Base-by-base conservation (phyloP, 2,113 vertebrate species). In the Eolophus roseicapilla region DNA sequence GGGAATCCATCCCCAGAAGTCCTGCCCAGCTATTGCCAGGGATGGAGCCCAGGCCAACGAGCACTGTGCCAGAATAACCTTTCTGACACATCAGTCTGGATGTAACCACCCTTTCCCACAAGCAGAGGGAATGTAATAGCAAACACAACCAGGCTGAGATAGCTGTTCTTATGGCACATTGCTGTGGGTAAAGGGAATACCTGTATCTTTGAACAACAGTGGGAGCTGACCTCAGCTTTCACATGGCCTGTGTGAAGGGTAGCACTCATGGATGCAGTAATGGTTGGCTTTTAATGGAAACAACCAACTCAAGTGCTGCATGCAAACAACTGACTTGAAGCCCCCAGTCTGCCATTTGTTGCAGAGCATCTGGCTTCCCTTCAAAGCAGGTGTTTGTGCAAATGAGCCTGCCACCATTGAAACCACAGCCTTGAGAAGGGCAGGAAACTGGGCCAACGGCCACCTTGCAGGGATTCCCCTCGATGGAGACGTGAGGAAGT, bases 361-460 rank as follows among this genome's bases (percentile, higher is more conserved):
- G 16, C 13, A 65, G 41, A 81, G 10, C n/a, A 25, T 25, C 23
- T 86, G 31, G 27, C 15, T 11, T 63, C 7, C 19, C 14, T 57
- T 63, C 41, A 39, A 5, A 81, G 75, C 50, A 71, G 75, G 7
- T 77, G 50, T 49, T 94, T 63, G 86, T 88, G 55, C 73, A 75
- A 33, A 17, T 29, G 63, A 0, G 37, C 59, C n/a, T 78, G 69
- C 9, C 65, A 31, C 47, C 62, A 28, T 4, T 17, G 65, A 68
- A 92, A 86, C 93, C 95, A 73, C 91, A 89, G 65, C 79, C 90
- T 21, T 7, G 52, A 55, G 93, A 73, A 91, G 92, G 83, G 47
- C 89, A 95, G 94, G 93, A 95, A 97, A 82, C 83, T 7, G 33
- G 69, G 81, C 86, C 93, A 97, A 96, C 96, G 0, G 81, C 62